phyloP scores from a whole-genome alignment of 2,797 vertebrate genomes.

The Microctenopoma steveboyesi region DNA sequence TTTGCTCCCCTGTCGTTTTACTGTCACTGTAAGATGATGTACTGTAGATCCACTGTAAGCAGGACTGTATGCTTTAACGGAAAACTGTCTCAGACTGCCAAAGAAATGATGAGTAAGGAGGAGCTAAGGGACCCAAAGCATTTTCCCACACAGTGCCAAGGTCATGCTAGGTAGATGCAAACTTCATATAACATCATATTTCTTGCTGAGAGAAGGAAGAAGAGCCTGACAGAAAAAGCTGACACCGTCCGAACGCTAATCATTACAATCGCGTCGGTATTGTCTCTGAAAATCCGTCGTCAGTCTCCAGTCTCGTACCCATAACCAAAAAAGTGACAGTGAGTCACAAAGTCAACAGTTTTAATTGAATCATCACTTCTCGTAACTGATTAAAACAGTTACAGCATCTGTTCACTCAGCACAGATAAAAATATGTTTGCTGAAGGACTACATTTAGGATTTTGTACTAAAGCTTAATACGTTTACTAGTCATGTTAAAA shows the following conservation, averaged over 20 bases:
- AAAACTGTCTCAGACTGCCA: slow-evolving; percentile 23
- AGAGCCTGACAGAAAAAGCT: slow-evolving; percentile 7
- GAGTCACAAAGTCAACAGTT: neutral
- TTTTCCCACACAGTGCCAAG: slow-evolving; percentile 32
- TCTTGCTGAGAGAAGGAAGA: slow-evolving; percentile 10
- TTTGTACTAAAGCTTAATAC: too few species aligned
- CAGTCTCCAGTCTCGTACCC: neutral
- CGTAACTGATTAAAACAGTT: neutral
- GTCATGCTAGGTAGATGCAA: slow-evolving; percentile 33
- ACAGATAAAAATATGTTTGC: too few species aligned
- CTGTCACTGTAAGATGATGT: slow-evolving; percentile 26
- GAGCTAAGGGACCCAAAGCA: slow-evolving; percentile 12
- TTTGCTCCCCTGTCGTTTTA: slow-evolving; percentile 16
- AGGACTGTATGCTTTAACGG: slow-evolving; percentile 18
- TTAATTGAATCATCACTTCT: neutral
- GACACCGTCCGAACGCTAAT: slow-evolving; percentile 35
- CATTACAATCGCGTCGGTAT: slow-evolving; percentile 33
- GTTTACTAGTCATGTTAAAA: too few species aligned
- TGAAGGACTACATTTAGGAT: too few species aligned
- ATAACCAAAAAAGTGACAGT: neutral
- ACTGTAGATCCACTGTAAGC: slow-evolving; percentile 4
- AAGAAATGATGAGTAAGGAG: slow-evolving; percentile 37
- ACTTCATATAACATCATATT: slow-evolving; percentile 12
- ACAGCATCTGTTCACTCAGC: too few species aligned
- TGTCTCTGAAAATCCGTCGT: slow-evolving; percentile 4